These are phyloP conservation scores for Eurois occulta DNA, from an alignment of 2,888 invertebrate genomes.

Conservation along the genomic window DNA sequence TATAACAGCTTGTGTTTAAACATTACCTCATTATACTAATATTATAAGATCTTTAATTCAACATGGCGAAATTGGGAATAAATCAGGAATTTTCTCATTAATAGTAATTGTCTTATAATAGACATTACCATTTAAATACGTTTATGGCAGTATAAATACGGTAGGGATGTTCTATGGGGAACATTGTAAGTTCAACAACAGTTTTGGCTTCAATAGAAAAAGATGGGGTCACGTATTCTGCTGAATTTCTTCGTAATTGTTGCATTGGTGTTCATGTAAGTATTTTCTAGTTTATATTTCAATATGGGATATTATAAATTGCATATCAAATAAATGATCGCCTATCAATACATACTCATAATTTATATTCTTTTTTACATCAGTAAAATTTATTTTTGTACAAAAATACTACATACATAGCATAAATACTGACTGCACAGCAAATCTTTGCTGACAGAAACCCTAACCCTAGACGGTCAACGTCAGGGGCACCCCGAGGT, in stretches of 20 bases:
- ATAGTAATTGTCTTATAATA: slow-evolving; percentile 19
- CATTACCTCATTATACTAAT: neutral
- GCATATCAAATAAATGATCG: no score
- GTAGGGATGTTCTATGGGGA: no score
- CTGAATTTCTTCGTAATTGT: neutral
- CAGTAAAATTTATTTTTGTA: no score
- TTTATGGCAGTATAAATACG: slow-evolving; percentile 6
- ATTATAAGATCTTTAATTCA: neutral
- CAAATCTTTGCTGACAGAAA: no score
- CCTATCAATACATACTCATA: no score
- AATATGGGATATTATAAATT: no score
- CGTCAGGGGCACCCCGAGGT: no score
- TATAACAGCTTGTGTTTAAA: neutral
- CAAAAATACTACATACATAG: no score
- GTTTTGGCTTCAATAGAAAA: neutral
- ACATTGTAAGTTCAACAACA: neutral
- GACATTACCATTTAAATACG: slow-evolving; percentile 16
- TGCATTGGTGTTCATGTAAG: slow-evolving; percentile 6
- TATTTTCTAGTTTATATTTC: no score
- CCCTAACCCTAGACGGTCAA: no score
- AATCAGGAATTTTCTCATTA: neutral
- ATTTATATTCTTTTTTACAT: no score
- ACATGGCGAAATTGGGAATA: neutral
- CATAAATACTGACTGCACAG: no score
- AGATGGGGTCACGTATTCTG: neutral